Conservation (phyloP, 64 coral and sea anemone species). For the Montipora efflorescens region DNA sequence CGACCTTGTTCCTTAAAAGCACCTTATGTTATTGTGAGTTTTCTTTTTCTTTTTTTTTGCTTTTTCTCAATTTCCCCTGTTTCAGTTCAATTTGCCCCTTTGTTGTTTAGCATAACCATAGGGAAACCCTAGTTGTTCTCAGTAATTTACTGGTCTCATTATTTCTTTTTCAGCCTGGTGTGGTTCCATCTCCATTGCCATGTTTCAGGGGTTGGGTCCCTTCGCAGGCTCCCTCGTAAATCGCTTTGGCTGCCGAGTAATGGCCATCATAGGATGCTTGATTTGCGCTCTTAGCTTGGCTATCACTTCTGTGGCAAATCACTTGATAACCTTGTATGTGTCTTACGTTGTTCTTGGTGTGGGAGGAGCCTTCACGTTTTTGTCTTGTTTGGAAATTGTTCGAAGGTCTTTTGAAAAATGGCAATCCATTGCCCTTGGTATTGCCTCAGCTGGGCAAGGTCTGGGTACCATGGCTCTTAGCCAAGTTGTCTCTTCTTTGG, state of each 20-base stretch:
- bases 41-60: background rate
- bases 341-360: slow-evolving; percentile 31
- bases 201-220: background rate
- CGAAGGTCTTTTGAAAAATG: slow-evolving; percentile 53
- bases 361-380: slow-evolving; percentile 30
- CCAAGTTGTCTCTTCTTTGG: slow-evolving; percentile 15
- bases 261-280: slow-evolving; percentile 26
- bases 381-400: slow-evolving; percentile 19
- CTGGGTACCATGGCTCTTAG: slow-evolving; percentile 38
- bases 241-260: slow-evolving; percentile 44
- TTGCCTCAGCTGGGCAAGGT: slow-evolving; percentile 61
- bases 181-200: slow-evolving; percentile 50
- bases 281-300: slow-evolving; percentile 22
- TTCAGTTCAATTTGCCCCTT: too few species aligned
- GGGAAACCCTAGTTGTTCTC: background rate
- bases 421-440: slow-evolving; percentile 40
- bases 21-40: too few species aligned
- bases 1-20: too few species aligned
- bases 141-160: background rate
- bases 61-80: too few species aligned
- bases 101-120: too few species aligned
- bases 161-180: slow-evolving; percentile 45
- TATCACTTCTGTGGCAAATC: slow-evolving; percentile 22
- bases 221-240: slow-evolving; percentile 37
- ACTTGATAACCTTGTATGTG: background rate